phyloP scores from a whole-genome alignment of 2,797 vertebrate genomes.

The Brachymystax lenok region DNA sequence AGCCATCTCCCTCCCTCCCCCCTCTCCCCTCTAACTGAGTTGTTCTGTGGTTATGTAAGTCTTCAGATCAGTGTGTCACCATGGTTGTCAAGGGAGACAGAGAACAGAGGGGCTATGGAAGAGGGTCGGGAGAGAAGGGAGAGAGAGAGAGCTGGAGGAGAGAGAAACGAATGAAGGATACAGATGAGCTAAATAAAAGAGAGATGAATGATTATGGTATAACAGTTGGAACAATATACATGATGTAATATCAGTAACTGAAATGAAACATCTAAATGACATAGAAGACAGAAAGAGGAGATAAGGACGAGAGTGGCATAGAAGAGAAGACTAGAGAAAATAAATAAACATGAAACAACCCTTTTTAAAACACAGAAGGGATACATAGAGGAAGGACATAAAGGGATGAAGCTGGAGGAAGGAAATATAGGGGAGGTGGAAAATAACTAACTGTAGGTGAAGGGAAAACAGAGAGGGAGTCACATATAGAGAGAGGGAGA shows the following conservation, averaged over 20 bases:
- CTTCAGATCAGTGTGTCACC: conserved; percentile 75
- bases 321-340: conserved; percentile 7
- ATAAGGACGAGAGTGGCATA: conserved; percentile 17
- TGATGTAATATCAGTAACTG: neutral
- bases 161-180: conserved; percentile 4
- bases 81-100: conserved; percentile 73
- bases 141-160: conserved; percentile 1
- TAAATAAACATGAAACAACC: no score
- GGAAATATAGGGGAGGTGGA: no score
- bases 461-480: no score
- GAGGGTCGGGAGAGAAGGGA: conserved; percentile 39
- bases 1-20: conserved; percentile 2
- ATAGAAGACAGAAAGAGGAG: conserved; percentile 19
- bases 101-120: conserved; percentile 62
- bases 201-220: no score
- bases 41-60: conserved; percentile 68
- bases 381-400: no score
- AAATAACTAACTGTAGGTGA: no score
- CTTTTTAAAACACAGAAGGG: no score
- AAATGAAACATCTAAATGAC: neutral
- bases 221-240: neutral
- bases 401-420: no score
- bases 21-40: conserved; percentile 1
- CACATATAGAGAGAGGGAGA: no score
- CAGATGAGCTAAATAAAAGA: conserved; percentile 19